Evolutionary conservation across 2,888 invertebrate genomes (phyloP).

Genomic region (Drosophila phalerata): DNA sequence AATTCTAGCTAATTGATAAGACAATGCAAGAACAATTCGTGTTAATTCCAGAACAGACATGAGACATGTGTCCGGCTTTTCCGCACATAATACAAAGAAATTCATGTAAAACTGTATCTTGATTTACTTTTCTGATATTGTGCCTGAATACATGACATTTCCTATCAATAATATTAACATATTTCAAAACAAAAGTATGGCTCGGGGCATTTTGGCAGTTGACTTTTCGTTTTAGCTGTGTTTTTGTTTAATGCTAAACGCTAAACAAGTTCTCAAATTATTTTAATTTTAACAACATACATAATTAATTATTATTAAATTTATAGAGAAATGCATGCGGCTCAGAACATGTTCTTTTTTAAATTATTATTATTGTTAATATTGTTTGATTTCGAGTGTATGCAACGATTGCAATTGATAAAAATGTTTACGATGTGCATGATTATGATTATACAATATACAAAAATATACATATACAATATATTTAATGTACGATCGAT

Average conservation of each 20-base stretch:
- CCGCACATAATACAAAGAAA: slow-evolving; percentile 33
- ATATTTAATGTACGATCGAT: slow-evolving; percentile 55
- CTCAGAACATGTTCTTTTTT: slow-evolving; percentile 27
- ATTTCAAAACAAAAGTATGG: slow-evolving; percentile 21
- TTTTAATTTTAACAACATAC: slow-evolving; percentile 26
- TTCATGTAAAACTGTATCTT: slow-evolving; percentile 15
- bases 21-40: slow-evolving; percentile 35
- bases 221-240: slow-evolving; percentile 17
- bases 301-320: slow-evolving; percentile 16
- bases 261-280: slow-evolving; percentile 35
- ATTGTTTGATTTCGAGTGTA: slow-evolving; percentile 45
- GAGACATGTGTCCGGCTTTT: slow-evolving; percentile 44
- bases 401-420: slow-evolving; percentile 67
- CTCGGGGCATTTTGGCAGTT: slow-evolving; percentile 33
- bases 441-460: slow-evolving; percentile 50
- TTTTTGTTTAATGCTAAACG: slow-evolving; percentile 15
- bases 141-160: slow-evolving; percentile 57
- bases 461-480: slow-evolving; percentile 48
- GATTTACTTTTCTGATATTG: slow-evolving; percentile 46
- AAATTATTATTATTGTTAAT: slow-evolving; percentile 1
- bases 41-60: slow-evolving; percentile 48
- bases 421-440: slow-evolving; percentile 62
- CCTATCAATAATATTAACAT: slow-evolving; percentile 29
- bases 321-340: slow-evolving; percentile 25
- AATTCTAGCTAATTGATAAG: slow-evolving; percentile 61